Evolutionary conservation across 35 echinoderm and acorn worm genomes (phyloP).

Genomic region (Apostichopus japonicus): DNA sequence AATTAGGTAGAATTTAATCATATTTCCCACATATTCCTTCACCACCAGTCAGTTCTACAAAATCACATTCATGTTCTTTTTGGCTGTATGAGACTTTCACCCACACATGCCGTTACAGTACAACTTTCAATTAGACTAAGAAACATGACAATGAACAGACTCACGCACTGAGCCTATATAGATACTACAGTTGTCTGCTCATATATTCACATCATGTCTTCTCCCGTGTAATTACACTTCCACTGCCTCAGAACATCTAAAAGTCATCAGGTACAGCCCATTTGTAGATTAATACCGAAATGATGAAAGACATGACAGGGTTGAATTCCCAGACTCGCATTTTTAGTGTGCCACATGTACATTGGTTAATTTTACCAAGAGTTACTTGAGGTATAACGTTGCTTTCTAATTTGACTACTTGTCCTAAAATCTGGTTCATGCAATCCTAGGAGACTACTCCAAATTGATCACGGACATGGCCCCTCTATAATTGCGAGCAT

Average conservation of each 20-base stretch:
- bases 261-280: neutral
- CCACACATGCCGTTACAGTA: too few species aligned
- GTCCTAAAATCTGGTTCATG: conserved; percentile 18
- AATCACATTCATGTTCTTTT: too few species aligned
- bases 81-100: too few species aligned
- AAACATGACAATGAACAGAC: too few species aligned
- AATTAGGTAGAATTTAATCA: too few species aligned
- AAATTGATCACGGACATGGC: neutral
- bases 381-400: neutral
- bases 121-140: too few species aligned
- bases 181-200: too few species aligned
- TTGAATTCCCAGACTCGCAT: neutral
- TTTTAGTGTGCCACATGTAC: neutral
- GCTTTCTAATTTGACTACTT: neutral
- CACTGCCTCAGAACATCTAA: neutral
- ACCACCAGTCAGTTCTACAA: too few species aligned
- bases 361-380: neutral
- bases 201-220: too few species aligned
- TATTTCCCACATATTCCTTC: too few species aligned
- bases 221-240: neutral
- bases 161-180: too few species aligned
- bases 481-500: neutral
- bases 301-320: neutral
- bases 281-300: neutral
- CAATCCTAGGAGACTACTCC: neutral